phyloP scores from a whole-genome alignment of 2,113 vertebrate genomes.

The Deroptyus accipitrinus region DNA sequence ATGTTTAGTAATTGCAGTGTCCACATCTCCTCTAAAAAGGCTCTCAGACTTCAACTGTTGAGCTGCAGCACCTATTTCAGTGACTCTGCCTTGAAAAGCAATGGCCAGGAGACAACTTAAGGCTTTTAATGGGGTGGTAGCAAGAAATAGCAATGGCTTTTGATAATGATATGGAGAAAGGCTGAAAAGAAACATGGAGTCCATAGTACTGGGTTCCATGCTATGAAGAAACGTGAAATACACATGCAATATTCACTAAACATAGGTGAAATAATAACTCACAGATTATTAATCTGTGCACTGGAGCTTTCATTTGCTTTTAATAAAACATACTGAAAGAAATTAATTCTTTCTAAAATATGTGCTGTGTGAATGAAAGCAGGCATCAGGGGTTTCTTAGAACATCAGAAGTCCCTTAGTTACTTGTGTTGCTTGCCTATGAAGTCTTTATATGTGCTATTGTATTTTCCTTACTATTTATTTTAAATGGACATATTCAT shows the following conservation, averaged over 20 bases:
- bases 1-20: neutral
- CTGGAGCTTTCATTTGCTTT: neutral
- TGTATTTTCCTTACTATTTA: constrained; percentile 13
- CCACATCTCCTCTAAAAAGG: neutral
- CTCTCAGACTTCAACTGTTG: neutral
- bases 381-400: neutral
- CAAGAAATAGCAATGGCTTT: neutral
- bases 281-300: neutral
- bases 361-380: neutral
- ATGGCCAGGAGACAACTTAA: neutral
- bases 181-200: neutral
- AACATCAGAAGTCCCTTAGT: neutral
- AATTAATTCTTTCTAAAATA: neutral
- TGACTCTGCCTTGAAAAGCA: neutral
- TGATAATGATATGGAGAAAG: neutral
- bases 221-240: neutral
- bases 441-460: neutral
- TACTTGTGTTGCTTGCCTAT: neutral
- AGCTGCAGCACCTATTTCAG: neutral
- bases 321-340: neutral
- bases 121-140: neutral
- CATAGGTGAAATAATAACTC: neutral
- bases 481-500: constrained; percentile 10
- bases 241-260: neutral
- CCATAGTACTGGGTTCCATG: neutral